Percentiles rank a stretch among this genome's conserved stretches.
Evolutionary conservation across 2,113 vertebrate species (phyloP).

Genomic region (Hippopotamus amphibius): DNA sequence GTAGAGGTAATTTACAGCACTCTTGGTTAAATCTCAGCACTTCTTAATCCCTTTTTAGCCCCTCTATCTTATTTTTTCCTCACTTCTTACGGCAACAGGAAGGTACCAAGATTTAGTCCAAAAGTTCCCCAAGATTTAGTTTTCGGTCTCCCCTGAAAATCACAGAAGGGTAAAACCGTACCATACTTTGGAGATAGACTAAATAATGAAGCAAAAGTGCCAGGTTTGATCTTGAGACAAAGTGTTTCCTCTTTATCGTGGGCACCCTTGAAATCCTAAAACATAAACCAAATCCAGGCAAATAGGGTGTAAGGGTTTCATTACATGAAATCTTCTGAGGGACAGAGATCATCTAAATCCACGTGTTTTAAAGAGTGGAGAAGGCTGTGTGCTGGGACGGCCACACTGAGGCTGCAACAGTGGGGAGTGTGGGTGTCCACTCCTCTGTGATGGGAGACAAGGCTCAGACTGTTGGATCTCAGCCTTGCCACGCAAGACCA

Average conservation of each 20-base stretch:
- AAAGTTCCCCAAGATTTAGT: not conserved
- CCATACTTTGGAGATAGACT: not conserved
- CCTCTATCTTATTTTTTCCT: not conserved
- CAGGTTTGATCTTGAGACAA: not conserved
- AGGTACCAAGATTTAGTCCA: not conserved
- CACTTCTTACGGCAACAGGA: not conserved
- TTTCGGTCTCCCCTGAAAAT: not conserved
- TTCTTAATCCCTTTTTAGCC: not conserved
- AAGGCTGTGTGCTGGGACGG: not conserved
- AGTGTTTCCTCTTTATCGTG: not conserved
- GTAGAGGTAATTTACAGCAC: not conserved
- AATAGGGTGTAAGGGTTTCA: not conserved
- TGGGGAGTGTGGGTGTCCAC: not conserved
- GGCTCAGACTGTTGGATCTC: no score
- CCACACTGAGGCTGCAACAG: fast-evolving
- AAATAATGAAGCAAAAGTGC: not conserved
- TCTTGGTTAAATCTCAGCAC: not conserved
- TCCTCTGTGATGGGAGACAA: not conserved
- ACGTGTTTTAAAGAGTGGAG: not conserved
- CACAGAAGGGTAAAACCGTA: not conserved
- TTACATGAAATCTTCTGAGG: not conserved
- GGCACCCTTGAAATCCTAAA: not conserved
- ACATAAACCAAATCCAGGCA: not conserved
- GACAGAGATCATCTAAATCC: not conserved
- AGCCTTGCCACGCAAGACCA: not conserved